Evolutionary conservation across 2,113 vertebrate genomes (phyloP).

Genomic region (Chinchilla lanigera): DNA sequence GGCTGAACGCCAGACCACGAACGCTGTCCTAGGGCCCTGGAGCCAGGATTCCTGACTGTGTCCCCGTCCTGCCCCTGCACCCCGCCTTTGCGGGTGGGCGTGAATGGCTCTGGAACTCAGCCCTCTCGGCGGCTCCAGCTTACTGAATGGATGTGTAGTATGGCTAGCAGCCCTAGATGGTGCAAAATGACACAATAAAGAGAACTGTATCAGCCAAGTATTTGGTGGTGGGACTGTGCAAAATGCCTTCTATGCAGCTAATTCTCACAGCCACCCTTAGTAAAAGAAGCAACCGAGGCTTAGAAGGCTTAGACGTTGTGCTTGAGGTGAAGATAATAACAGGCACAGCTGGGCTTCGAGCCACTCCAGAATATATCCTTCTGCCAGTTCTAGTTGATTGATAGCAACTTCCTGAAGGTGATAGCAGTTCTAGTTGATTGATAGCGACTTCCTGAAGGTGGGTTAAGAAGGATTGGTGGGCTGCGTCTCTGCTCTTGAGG

Average conservation of each 20-base stretch:
- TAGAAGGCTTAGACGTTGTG: background rate
- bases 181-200: background rate
- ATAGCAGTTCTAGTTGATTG: background rate
- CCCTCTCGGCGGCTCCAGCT: background rate
- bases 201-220: background rate
- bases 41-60: background rate
- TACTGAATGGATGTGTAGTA: background rate
- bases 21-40: background rate
- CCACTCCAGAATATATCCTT: background rate
- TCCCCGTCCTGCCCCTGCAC: background rate
- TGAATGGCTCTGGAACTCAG: constrained; percentile 17
- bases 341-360: background rate
- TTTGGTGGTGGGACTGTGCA: constrained; percentile 4
- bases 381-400: background rate
- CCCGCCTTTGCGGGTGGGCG: background rate
- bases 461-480: background rate
- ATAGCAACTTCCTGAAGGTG: background rate
- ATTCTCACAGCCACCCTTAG: background rate
- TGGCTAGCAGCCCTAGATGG: background rate
- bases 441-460: background rate
- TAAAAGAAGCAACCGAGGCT: background rate
- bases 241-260: background rate
- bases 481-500: background rate
- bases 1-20: background rate
- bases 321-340: background rate